Conservation (phyloP, 2,113 vertebrate species). For the Bettongia penicillata region DNA sequence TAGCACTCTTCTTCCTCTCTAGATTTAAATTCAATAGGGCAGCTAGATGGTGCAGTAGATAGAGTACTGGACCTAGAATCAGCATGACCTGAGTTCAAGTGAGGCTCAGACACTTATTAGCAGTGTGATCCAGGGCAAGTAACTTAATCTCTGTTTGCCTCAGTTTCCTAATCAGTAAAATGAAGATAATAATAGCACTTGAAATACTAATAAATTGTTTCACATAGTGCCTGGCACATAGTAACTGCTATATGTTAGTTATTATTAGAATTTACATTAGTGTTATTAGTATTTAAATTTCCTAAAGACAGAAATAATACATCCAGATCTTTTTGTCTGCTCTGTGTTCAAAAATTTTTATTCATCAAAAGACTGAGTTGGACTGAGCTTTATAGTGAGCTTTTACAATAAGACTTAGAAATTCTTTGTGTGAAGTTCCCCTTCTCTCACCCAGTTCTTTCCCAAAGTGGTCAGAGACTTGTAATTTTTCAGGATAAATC, state of each 20-base stretch:
- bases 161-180: not conserved
- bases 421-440: not conserved
- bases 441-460: not conserved
- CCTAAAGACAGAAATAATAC: not conserved
- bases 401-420: not conserved
- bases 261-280: not conserved
- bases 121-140: not conserved
- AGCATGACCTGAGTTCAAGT: not conserved
- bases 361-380: not conserved
- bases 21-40: not conserved
- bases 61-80: not conserved
- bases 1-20: not conserved
- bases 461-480: not conserved
- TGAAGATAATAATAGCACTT: not conserved
- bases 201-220: not conserved
- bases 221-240: not conserved
- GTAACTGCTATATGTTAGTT: not conserved
- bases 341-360: not conserved
- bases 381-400: not conserved
- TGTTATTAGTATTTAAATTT: not conserved
- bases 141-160: not conserved
- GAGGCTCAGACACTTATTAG: not conserved
- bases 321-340: not conserved
- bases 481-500: not conserved
- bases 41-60: not conserved